Percentiles rank a stretch among this genome's conserved stretches.
These are phyloP conservation scores for Philaenus spumarius DNA, from an alignment of 1,140 invertebrate species.

Conservation along the genomic window DNA sequence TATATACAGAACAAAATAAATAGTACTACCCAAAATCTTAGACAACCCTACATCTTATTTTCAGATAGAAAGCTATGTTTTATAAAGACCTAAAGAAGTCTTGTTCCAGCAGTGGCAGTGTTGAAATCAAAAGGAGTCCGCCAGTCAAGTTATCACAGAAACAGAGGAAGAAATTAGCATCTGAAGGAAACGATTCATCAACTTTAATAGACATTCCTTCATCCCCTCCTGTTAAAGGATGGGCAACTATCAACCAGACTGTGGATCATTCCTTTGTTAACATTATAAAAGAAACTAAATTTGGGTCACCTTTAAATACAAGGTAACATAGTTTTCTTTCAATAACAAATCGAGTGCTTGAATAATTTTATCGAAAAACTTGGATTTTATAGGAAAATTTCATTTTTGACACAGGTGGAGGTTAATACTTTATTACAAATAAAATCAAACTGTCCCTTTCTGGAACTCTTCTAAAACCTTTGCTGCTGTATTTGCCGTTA, in stretches of 20 bases:
- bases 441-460: neutral
- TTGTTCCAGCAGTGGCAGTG: too few species aligned
- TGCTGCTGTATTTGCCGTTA: neutral
- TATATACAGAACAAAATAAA: too few species aligned
- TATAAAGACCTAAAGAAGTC: too few species aligned
- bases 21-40: too few species aligned
- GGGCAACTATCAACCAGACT: conserved; percentile 28
- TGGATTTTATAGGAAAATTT: neutral
- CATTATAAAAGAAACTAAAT: neutral
- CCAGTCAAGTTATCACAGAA: conserved; percentile 51
- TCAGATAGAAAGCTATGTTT: too few species aligned
- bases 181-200: conserved; percentile 32
- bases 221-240: neutral
- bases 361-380: neutral
- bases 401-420: neutral
- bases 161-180: conserved; percentile 48
- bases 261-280: conserved; percentile 35
- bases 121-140: conserved; percentile 20
- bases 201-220: conserved; percentile 32
- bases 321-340: too few species aligned
- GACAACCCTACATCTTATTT: too few species aligned
- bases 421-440: neutral
- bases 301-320: neutral
- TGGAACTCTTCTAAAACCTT: neutral
- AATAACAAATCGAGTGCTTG: too few species aligned